phyloP scores from a whole-genome alignment of 2,797 vertebrate genomes.

The Lindbergichthys nudifrons region DNA sequence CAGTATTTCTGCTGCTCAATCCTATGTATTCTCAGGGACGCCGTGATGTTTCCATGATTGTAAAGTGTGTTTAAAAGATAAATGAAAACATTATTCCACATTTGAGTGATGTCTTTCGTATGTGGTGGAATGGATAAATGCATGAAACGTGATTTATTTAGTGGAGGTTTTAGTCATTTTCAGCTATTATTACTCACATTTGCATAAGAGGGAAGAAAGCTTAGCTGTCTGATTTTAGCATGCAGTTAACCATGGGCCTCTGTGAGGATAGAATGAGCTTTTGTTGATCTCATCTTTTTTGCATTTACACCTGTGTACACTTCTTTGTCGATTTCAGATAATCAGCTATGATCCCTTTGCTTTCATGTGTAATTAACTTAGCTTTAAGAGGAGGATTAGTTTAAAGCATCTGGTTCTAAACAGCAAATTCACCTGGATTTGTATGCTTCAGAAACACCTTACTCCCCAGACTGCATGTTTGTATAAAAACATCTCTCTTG shows the following conservation, averaged over 20 bases:
- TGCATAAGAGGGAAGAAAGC: conserved; percentile 21
- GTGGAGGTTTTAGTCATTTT: conserved; percentile 25
- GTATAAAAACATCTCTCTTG: conserved; percentile 1
- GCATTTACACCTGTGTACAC: conserved; percentile 6
- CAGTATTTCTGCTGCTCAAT: conserved; percentile 18
- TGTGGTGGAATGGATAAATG: conserved; percentile 4
- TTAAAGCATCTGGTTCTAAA: conserved; percentile 18
- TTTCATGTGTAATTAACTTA: conserved; percentile 21
- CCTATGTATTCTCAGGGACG: conserved; percentile 16
- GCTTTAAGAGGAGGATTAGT: conserved; percentile 22
- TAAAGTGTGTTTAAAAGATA: conserved; percentile 2
- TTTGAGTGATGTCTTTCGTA: conserved; percentile 14
- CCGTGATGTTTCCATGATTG: conserved; percentile 2
- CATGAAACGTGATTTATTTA: conserved; percentile 14
- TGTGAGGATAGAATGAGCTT: conserved; percentile 15
- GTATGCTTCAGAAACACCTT: not conserved
- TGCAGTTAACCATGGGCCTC: conserved; percentile 5
- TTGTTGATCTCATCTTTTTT: conserved; percentile 28
- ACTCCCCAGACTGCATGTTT: not conserved
- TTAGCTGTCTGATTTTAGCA: conserved; percentile 38
- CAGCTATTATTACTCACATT: conserved; percentile 36
- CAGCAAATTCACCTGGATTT: not conserved
- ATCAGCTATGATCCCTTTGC: conserved; percentile 19
- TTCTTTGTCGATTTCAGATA: conserved; percentile 16
- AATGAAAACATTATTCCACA: not conserved